Conservation (phyloP, 2,888 invertebrate genomes). For the Mythimna albipuncta region DNA sequence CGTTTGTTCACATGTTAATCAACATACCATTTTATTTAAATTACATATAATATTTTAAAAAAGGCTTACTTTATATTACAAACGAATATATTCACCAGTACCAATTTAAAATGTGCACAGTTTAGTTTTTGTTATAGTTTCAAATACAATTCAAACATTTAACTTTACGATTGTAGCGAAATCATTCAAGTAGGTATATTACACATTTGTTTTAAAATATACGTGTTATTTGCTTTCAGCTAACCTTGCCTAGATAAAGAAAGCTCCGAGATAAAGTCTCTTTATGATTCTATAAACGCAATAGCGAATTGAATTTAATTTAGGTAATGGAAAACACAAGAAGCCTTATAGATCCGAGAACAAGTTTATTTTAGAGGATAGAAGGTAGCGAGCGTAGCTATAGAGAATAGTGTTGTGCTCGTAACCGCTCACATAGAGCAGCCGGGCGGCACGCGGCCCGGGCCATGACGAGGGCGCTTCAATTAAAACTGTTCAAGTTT, state of each 20-base stretch:
- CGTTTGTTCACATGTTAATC: constrained; percentile 37
- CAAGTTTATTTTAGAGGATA: constrained; percentile 57
- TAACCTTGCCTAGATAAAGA: constrained; percentile 41
- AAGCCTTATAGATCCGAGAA: constrained; percentile 49
- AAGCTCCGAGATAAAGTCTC: constrained; percentile 65
- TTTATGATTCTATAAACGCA: constrained; percentile 70
- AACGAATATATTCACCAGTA: neutral
- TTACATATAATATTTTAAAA: constrained; percentile 4
- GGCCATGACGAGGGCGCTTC: constrained; percentile 81
- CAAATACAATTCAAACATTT: constrained; percentile 16
- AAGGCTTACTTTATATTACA: neutral
- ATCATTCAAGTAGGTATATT: neutral
- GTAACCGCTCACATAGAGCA: constrained; percentile 67
- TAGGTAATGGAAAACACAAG: constrained; percentile 75
- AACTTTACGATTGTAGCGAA: neutral
- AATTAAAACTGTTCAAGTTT: constrained; percentile 88
- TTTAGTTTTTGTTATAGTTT: constrained; percentile 1
- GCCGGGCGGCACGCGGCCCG: constrained; percentile 51
- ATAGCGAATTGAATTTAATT: constrained; percentile 75
- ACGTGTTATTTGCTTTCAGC: constrained; percentile 26
- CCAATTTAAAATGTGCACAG: constrained; percentile 3
- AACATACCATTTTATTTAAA: constrained; percentile 32
- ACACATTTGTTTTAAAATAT: constrained; percentile 8
- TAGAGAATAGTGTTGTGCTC: constrained; percentile 64
- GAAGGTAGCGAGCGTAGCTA: constrained; percentile 52